A percentile compares a stretch with the other conserved stretches of the same genome.
Evolutionary conservation across 2,888 invertebrate genomes (phyloP).

Genomic region (Cephus runcator): DNA sequence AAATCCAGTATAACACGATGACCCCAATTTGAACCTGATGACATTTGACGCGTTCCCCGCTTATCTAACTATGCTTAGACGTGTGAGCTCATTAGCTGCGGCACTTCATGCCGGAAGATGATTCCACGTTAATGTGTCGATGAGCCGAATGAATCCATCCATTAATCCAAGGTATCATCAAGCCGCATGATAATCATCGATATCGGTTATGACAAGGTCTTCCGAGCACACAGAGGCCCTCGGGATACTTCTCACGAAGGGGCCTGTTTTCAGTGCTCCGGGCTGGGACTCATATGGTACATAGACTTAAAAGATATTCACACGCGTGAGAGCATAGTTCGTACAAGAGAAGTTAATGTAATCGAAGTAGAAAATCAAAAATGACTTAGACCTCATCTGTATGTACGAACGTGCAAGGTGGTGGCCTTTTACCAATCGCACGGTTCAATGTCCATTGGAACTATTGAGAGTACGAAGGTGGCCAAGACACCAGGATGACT

Average conservation of each 20-base stretch:
- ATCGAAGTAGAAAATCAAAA: constrained; percentile 1
- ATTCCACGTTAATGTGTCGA: constrained; percentile 9
- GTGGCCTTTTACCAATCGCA: not conserved
- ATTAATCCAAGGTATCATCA: not conserved
- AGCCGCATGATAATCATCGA: constrained; percentile 40
- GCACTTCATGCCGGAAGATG: constrained; percentile 44
- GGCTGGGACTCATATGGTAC: not conserved
- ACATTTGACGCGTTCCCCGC: not conserved
- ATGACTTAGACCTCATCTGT: not conserved
- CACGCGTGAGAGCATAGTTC: not conserved
- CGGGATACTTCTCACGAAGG: not conserved
- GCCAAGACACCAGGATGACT: not conserved
- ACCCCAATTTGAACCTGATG: not conserved
- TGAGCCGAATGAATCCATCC: not conserved
- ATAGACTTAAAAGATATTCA: not conserved
- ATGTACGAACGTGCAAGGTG: not conserved
- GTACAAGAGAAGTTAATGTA: not conserved
- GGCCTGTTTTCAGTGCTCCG: not conserved
- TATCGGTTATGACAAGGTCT: not conserved
- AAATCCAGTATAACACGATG: not conserved
- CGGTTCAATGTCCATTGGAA: constrained; percentile 33
- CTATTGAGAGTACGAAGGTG: not conserved
- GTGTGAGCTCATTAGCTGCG: constrained; percentile 39
- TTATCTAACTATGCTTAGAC: constrained; percentile 10
- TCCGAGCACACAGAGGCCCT: not conserved